Percentiles rank a stretch among this genome's conserved stretches.
These are phyloP conservation scores for Sitta carolinensis DNA, from an alignment of 2,797 vertebrate genomes.

Conservation along the genomic window DNA sequence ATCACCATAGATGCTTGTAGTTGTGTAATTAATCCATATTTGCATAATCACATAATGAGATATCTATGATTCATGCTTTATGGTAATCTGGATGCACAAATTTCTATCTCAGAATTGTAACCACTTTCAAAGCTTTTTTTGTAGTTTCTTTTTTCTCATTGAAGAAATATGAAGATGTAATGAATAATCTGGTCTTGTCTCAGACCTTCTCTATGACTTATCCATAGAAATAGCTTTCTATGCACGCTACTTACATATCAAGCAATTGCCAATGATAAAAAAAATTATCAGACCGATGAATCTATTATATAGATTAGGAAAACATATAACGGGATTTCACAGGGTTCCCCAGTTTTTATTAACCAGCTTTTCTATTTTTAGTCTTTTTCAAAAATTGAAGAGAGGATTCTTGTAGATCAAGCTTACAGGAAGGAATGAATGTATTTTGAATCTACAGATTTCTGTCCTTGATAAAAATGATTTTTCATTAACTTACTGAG, in stretches of 20 bases:
- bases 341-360: not conserved
- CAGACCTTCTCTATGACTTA: not conserved
- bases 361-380: not conserved
- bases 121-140: slow-evolving; percentile 27
- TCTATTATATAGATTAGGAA: not conserved
- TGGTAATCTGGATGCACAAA: slow-evolving; percentile 56
- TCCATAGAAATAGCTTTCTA: not conserved
- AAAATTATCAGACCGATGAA: not conserved
- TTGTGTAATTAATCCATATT: slow-evolving; percentile 73
- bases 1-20: slow-evolving; percentile 67
- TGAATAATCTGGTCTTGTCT: not conserved
- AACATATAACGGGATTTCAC: not conserved
- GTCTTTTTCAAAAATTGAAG: not conserved
- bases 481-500: not conserved
- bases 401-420: not conserved
- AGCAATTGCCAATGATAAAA: not conserved
- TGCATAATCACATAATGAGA: slow-evolving; percentile 71
- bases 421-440: not conserved
- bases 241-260: not conserved
- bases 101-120: slow-evolving; percentile 56
- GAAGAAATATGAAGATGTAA: not conserved
- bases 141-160: not conserved
- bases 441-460: not conserved
- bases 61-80: slow-evolving; percentile 69
- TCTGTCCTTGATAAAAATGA: not conserved